Evolutionary conservation across 2,797 vertebrate genomes (phyloP).

Genomic region (Crenichthys baileyi): DNA sequence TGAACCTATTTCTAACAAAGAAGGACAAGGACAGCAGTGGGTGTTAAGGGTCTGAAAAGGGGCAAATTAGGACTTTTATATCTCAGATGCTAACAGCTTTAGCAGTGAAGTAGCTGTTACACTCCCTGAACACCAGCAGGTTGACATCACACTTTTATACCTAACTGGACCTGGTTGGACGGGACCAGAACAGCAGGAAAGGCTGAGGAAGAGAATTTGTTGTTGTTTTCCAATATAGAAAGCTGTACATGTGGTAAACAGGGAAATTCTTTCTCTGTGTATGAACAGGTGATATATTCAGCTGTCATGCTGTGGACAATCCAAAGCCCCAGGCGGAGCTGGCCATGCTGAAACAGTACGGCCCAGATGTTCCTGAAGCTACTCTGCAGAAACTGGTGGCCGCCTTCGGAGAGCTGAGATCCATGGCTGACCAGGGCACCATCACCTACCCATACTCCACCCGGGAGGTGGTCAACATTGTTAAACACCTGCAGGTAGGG

Average conservation of each 20-base stretch:
- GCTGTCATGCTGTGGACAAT: constrained; percentile 98
- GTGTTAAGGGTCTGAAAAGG: too few relatives aligned
- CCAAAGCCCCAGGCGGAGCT: constrained; percentile 92
- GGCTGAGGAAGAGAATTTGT: not conserved
- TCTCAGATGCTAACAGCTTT: too few relatives aligned
- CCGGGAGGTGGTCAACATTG: constrained; percentile 97
- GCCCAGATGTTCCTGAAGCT: constrained; percentile 87
- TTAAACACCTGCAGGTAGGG: constrained; percentile 95
- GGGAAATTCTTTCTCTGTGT: not conserved
- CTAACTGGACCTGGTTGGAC: too few relatives aligned
- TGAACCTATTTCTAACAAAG: too few relatives aligned
- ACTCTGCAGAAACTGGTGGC: constrained; percentile 91
- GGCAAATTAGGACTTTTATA: too few relatives aligned
- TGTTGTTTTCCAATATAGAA: not conserved
- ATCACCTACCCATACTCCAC: constrained; percentile 98
- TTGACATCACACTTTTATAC: too few relatives aligned
- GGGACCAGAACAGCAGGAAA: not conserved
- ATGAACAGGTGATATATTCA: constrained; percentile 92
- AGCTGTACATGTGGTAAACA: not conserved
- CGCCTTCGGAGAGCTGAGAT: constrained; percentile 93
- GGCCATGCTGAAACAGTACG: constrained; percentile 93
- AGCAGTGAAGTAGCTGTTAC: too few relatives aligned
- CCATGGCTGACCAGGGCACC: constrained; percentile 93
- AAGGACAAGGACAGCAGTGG: too few relatives aligned
- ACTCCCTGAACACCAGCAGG: too few relatives aligned